Conservation (phyloP, 2,888 invertebrate species). For the Lamellibrachia satsuma region DNA sequence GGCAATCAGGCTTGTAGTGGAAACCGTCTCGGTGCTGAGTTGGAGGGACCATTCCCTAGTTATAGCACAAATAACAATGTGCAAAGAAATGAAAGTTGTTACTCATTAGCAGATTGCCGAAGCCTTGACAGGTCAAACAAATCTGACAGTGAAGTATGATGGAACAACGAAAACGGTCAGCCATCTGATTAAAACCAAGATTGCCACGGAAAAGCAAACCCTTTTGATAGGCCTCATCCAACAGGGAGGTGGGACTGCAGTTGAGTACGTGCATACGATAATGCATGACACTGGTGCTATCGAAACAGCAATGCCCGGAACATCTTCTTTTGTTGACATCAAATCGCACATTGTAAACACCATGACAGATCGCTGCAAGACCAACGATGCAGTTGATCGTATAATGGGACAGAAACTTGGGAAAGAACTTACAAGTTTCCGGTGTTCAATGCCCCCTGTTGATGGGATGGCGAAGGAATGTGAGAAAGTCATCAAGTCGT, state of each 20-base stretch:
- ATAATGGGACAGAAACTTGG: neutral
- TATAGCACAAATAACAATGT: neutral
- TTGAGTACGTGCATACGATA: neutral
- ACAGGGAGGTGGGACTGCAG: neutral
- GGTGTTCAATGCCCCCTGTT: neutral
- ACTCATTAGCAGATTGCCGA: neutral
- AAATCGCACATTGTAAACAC: neutral
- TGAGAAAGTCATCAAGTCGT: neutral
- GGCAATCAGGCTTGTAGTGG: neutral
- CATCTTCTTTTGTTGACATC: neutral
- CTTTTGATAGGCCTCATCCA: neutral
- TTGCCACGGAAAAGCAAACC: neutral
- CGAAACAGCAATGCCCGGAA: neutral
- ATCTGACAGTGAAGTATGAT: neutral
- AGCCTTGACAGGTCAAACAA: neutral
- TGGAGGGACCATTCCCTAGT: neutral
- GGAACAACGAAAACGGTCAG: neutral
- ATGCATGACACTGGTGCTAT: neutral
- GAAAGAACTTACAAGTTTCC: neutral
- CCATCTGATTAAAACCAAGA: neutral
- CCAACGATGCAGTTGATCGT: neutral
- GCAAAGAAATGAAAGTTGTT: neutral
- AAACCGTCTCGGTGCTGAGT: neutral
- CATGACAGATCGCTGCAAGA: neutral
- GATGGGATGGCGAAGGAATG: neutral